Evolutionary conservation across 2,797 vertebrate genomes (phyloP).

Genomic region (Pogoniulus pusillus): DNA sequence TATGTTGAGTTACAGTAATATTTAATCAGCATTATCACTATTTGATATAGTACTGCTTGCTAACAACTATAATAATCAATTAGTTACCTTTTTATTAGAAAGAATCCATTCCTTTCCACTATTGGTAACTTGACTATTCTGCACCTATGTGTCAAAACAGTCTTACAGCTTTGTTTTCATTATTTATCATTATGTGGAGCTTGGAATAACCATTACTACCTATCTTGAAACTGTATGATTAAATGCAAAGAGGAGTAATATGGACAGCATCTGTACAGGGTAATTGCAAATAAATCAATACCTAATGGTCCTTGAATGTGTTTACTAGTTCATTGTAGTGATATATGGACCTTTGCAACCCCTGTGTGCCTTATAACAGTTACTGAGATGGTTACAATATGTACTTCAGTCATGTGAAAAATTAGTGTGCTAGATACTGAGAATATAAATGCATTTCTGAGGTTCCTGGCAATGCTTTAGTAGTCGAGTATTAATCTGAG

Average conservation of each 20-base stretch:
- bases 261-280: slow-evolving; percentile 1
- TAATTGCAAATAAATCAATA: slow-evolving; percentile 73
- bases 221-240: slow-evolving; percentile 37
- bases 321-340: slow-evolving; percentile 59
- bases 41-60: background rate
- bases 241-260: slow-evolving; percentile 10
- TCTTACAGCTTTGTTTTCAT: slow-evolving; percentile 30
- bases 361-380: slow-evolving; percentile 32
- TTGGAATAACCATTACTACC: slow-evolving; percentile 10
- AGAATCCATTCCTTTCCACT: background rate
- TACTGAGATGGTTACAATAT: slow-evolving; percentile 37
- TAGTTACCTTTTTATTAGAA: slow-evolving; percentile 16
- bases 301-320: slow-evolving; percentile 62
- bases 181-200: slow-evolving; percentile 12
- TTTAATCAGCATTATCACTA: background rate
- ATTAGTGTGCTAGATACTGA: background rate
- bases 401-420: slow-evolving; percentile 23
- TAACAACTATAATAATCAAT: background rate
- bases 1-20: background rate
- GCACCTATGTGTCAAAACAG: background rate
- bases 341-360: slow-evolving; percentile 28
- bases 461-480: background rate
- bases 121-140: background rate
- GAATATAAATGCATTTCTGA: background rate
- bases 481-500: background rate